phyloP scores from a whole-genome alignment of 2,797 vertebrate species.

The Carduelis carduelis region DNA sequence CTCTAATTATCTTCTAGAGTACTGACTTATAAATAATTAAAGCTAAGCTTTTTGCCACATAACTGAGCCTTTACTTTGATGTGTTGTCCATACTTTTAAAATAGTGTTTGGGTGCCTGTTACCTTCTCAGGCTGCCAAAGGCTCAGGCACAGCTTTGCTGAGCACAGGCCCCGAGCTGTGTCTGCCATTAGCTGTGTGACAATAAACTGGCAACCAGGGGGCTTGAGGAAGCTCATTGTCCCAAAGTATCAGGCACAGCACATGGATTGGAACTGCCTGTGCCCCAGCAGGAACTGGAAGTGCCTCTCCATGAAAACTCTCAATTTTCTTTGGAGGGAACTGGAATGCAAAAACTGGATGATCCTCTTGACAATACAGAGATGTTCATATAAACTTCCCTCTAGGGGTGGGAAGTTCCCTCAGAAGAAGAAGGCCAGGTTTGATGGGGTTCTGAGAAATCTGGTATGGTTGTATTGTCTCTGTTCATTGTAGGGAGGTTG shows the following conservation, averaged over 20 bases:
- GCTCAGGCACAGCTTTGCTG: neutral
- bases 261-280: accelerated
- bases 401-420: neutral
- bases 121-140: neutral
- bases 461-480: neutral
- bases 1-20: neutral
- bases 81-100: neutral
- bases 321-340: neutral
- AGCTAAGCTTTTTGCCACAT: neutral
- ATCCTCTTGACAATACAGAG: neutral
- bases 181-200: neutral
- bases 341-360: neutral
- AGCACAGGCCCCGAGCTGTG: neutral
- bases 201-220: neutral
- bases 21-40: neutral
- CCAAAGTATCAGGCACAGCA: neutral
- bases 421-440: neutral
- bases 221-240: neutral
- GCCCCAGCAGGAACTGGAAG: neutral
- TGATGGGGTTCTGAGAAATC: neutral
- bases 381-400: neutral
- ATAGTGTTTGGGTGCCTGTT: neutral
- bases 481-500: neutral
- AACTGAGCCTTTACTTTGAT: neutral
- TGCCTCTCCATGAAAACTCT: neutral